phyloP scores from a whole-genome alignment of 1,140 invertebrate species.

The Drosophila biarmipes region DNA sequence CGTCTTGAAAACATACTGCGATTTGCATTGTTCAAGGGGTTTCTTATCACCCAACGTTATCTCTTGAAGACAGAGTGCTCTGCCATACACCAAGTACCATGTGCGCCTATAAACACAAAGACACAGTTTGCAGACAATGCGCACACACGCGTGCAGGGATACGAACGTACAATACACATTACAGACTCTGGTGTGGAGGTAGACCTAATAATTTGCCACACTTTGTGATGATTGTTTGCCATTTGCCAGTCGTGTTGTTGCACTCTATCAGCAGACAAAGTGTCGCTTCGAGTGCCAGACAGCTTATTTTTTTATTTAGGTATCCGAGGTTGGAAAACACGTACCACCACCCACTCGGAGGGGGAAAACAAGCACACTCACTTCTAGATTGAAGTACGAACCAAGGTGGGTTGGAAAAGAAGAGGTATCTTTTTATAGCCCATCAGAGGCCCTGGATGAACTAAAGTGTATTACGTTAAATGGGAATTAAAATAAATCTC shows the following conservation, averaged over 20 bases:
- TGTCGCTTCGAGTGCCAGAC: slow-evolving; percentile 68
- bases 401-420: slow-evolving; percentile 2
- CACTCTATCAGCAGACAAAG: slow-evolving; percentile 76
- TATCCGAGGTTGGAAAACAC: slow-evolving; percentile 20
- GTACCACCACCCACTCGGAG: slow-evolving; percentile 19
- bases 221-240: slow-evolving; percentile 39
- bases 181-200: slow-evolving; percentile 32
- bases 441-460: no score
- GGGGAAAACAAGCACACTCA: slow-evolving; percentile 23
- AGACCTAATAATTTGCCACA: slow-evolving; percentile 66
- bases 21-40: slow-evolving; percentile 11
- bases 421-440: slow-evolving; percentile 2
- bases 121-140: slow-evolving; percentile 6
- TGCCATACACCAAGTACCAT: neutral
- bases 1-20: neutral
- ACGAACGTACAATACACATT: slow-evolving; percentile 1
- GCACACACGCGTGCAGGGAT: slow-evolving; percentile 5
- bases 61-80: neutral
- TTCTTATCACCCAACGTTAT: slow-evolving; percentile 13
- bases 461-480: no score
- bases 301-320: slow-evolving; percentile 19
- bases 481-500: slow-evolving; percentile 10
- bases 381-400: slow-evolving; percentile 1
- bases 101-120: slow-evolving; percentile 16
- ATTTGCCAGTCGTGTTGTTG: slow-evolving; percentile 53